Base-by-base conservation (phyloP, 2,888 invertebrate species). In the Netelia virgata region DNA sequence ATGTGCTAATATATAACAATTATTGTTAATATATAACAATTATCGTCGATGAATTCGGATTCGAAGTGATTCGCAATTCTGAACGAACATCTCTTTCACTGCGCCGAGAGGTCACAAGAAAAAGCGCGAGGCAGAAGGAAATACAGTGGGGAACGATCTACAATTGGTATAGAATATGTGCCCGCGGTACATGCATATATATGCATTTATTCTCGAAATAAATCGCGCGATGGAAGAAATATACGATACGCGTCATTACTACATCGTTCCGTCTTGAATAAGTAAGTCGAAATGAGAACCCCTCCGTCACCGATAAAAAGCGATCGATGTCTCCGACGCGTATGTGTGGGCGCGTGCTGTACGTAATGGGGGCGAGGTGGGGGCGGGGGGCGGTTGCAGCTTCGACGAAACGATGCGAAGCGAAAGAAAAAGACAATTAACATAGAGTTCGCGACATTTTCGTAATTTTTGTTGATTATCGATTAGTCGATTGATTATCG, bases 221-320 rank as follows among this genome's bases (percentile, higher is more conserved):
- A 66, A 75, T 75, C 55, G 23, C 66, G n/a, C 66, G 41, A 14
- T 36, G 55, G 14, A 66, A 43, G 9, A 43, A 36, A 8, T 18
- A 8, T 55, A 18, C 10, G 55, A 75, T 18, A 75, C 64, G 75
- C 75, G 64, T 55, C 75, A 20, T 75, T 66, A 47, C 23, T 73
- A 57, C 64, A 57, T 18, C 57, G 57, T 55, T 28, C 41, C 64
- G 55, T 74, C 75, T 64, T 64, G 53, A 75, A 75, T 75, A 75
- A 75, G 36, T 75, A 75, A 75, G 18, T 41, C 55, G 36, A 53
- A 64, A 55, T 57, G 57, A 57, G 41, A 36, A 75, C 64, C 20
- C 36, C 36, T 18, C 64, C 64, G 64, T 63, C 59, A 61, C 63
- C 63, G 28, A 36, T 74, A 63, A 50, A 63, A 59, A 63, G 11